phyloP scores from a whole-genome alignment of 2,113 vertebrate species.

The Mugil cephalus region DNA sequence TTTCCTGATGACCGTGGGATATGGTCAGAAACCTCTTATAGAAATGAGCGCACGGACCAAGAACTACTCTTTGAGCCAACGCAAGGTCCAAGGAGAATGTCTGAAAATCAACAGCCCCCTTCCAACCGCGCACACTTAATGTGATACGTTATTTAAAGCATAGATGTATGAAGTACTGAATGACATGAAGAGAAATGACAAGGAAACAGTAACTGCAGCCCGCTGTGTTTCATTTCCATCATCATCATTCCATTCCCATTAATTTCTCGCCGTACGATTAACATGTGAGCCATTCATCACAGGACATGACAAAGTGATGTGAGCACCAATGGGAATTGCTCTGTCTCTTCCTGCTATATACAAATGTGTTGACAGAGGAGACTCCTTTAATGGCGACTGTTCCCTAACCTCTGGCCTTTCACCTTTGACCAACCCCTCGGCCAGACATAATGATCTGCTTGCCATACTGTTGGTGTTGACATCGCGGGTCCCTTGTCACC shows the following conservation, averaged over 20 bases:
- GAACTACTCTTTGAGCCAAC: no score
- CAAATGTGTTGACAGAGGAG: slow-evolving; percentile 79
- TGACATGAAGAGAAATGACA: neutral
- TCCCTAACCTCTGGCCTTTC: slow-evolving; percentile 67
- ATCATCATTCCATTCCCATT: slow-evolving; percentile 53
- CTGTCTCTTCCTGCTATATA: slow-evolving; percentile 62
- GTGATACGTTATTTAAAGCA: no score
- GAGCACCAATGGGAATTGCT: slow-evolving; percentile 47
- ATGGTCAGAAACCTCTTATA: no score
- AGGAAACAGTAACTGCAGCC: neutral
- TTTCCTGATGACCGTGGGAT: no score
- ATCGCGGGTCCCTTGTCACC: slow-evolving; percentile 66
- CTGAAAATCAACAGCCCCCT: no score
- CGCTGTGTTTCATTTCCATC: slow-evolving; percentile 56
- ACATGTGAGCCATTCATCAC: slow-evolving; percentile 23
- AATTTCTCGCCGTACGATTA: slow-evolving; percentile 44
- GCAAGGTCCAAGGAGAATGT: no score
- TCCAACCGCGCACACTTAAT: no score
- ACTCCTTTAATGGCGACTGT: slow-evolving; percentile 67
- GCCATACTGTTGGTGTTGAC: slow-evolving; percentile 63
- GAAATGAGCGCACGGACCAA: no score
- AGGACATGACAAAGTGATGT: slow-evolving; percentile 40
- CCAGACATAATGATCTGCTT: slow-evolving; percentile 69
- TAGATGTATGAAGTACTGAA: neutral
- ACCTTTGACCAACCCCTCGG: slow-evolving; percentile 61